A percentile compares a stretch with the other conserved stretches of the same genome.
phyloP scores from a whole-genome alignment of 2,888 invertebrate genomes.

The Yponomeuta cagnagella region DNA sequence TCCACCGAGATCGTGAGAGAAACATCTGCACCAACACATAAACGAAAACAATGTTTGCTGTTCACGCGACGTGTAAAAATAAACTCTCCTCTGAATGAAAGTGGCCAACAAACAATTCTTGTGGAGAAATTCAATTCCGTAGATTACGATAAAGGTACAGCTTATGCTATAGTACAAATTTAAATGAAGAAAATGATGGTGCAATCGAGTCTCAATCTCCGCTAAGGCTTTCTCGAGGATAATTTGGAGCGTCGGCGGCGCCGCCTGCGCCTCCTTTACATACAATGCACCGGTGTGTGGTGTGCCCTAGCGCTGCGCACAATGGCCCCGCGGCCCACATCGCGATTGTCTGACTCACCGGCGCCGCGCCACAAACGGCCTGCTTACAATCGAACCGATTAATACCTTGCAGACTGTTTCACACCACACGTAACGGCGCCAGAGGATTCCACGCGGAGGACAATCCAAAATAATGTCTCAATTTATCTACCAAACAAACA shows the following conservation, averaged over 20 bases:
- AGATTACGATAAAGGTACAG: slow-evolving; percentile 8
- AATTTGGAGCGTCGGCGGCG: slow-evolving; percentile 46
- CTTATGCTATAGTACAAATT: not conserved
- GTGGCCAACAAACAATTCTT: not conserved
- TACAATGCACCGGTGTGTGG: slow-evolving; percentile 51
- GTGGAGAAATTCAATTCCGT: slow-evolving; percentile 6
- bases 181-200: slow-evolving; percentile 12
- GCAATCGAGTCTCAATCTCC: slow-evolving; percentile 9
- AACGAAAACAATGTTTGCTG: not conserved
- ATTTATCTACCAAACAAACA: slow-evolving; percentile 42
- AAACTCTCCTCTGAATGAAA: slow-evolving; percentile 3
- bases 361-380: slow-evolving; percentile 51
- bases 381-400: slow-evolving; percentile 65
- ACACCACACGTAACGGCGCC: slow-evolving; percentile 22
- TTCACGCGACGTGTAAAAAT: not conserved
- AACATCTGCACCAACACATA: slow-evolving; percentile 12
- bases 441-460: not conserved
- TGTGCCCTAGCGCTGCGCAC: slow-evolving; percentile 33
- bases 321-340: slow-evolving; percentile 55
- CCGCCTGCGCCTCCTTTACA: slow-evolving; percentile 67
- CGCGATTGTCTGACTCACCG: slow-evolving; percentile 63
- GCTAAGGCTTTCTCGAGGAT: slow-evolving; percentile 48
- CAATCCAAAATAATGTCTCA: slow-evolving; percentile 41
- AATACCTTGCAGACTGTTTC: slow-evolving; percentile 39
- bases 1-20: slow-evolving; percentile 40